These are phyloP conservation scores for Salarias fasciatus DNA, from an alignment of 2,797 vertebrate species.

Conservation along the genomic window DNA sequence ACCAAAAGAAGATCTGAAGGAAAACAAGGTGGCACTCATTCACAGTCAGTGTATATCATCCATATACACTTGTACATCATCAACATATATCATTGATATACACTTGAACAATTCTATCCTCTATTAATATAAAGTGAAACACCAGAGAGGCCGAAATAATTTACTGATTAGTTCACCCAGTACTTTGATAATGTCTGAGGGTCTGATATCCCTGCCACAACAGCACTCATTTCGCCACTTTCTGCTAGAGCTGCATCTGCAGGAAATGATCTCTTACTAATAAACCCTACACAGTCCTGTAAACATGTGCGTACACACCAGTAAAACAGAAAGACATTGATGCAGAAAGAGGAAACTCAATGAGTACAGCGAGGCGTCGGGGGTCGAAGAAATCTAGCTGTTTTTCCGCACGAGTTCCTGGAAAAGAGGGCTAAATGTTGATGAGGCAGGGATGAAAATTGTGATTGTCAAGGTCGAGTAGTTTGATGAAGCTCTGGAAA, in stretches of 20 bases:
- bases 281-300: slow-evolving; percentile 11
- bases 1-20: too few relatives aligned
- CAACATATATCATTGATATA: too few relatives aligned
- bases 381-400: neutral
- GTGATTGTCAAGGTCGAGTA: slow-evolving; percentile 26
- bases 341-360: neutral
- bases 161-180: too few relatives aligned
- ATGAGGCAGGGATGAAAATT: slow-evolving; percentile 43
- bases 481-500: slow-evolving; percentile 43
- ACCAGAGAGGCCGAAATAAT: too few relatives aligned
- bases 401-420: slow-evolving; percentile 33
- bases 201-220: too few relatives aligned
- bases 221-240: too few relatives aligned
- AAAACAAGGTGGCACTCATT: too few relatives aligned
- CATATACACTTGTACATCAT: too few relatives aligned
- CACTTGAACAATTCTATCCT: too few relatives aligned
- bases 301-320: neutral
- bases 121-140: too few relatives aligned
- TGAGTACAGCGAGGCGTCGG: neutral
- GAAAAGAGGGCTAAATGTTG: slow-evolving; percentile 36
- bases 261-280: slow-evolving; percentile 1
- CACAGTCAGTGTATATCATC: too few relatives aligned
- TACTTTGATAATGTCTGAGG: too few relatives aligned
- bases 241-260: neutral
- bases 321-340: slow-evolving; percentile 3